phyloP scores from a whole-genome alignment of 2,113 vertebrate genomes.

The Pimephales promelas region DNA sequence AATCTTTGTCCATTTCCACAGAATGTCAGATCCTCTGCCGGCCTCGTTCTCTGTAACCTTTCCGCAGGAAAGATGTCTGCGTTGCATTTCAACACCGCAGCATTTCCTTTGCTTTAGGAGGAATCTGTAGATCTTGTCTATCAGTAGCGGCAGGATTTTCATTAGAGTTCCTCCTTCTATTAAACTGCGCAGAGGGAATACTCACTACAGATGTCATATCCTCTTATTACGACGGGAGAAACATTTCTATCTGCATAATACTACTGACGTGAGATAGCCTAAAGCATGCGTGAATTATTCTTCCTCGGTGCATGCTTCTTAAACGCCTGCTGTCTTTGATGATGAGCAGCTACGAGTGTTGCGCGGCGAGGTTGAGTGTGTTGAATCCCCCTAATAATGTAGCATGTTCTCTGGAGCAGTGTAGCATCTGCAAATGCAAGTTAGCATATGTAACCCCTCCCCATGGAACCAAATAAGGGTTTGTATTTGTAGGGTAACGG shows the following conservation, averaged over 20 bases:
- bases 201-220: constrained; percentile 3
- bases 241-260: constrained; percentile 40
- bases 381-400: constrained; percentile 32
- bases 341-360: constrained; percentile 37
- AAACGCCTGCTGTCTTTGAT: constrained; percentile 24
- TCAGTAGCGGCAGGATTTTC: neutral
- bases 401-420: constrained; percentile 40
- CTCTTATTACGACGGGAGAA: constrained; percentile 36
- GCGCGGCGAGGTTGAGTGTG: neutral
- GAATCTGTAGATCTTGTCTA: neutral
- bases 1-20: constrained; percentile 70
- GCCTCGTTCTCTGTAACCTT: constrained; percentile 65
- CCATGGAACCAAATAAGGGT: constrained; percentile 15
- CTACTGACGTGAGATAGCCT: constrained; percentile 37
- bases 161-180: neutral
- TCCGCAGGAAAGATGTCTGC: constrained; percentile 62
- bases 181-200: neutral
- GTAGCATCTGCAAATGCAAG: constrained; percentile 42
- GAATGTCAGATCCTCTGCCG: constrained; percentile 71
- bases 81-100: constrained; percentile 47
- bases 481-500: neutral
- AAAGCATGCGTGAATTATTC: constrained; percentile 59
- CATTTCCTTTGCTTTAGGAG: constrained; percentile 3
- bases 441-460: constrained; percentile 1
- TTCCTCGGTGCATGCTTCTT: constrained; percentile 31